phyloP scores from a whole-genome alignment of 2,797 vertebrate species.

The Neopelma chrysocephalum region DNA sequence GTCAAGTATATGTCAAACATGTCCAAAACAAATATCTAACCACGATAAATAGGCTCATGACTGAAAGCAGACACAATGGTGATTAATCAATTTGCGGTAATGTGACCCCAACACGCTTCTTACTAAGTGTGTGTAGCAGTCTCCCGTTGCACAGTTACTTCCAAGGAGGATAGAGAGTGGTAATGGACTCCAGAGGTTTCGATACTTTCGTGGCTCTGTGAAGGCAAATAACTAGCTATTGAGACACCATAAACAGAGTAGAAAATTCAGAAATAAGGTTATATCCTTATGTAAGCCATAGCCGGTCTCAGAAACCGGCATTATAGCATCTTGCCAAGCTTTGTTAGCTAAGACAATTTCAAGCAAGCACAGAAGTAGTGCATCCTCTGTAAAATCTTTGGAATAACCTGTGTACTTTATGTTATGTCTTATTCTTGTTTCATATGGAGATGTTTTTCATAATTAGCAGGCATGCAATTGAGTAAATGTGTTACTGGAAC shows the following conservation, averaged over 20 bases:
- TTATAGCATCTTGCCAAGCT: neutral
- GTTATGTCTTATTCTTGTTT: neutral
- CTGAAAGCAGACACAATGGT: neutral
- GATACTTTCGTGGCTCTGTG: neutral
- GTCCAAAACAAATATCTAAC: neutral
- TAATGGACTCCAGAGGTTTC: neutral
- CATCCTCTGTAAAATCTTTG: neutral
- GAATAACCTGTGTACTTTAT: neutral
- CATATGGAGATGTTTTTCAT: constrained; percentile 4
- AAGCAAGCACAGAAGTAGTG: neutral
- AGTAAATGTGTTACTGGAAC: neutral
- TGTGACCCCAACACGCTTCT: neutral
- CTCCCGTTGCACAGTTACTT: neutral
- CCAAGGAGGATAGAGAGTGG: neutral
- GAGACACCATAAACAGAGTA: neutral
- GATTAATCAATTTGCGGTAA: neutral
- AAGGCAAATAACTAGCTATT: neutral
- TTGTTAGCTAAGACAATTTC: neutral
- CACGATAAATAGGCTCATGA: neutral
- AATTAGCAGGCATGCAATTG: neutral
- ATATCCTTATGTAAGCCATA: neutral
- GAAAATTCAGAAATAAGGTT: neutral
- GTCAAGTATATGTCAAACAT: neutral
- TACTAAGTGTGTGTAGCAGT: neutral
- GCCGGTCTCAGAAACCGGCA: neutral